Percentiles rank a stretch among this genome's conserved stretches.
These are phyloP conservation scores for Marmota flaviventris DNA, from an alignment of 2,113 vertebrate species.

Conservation along the genomic window DNA sequence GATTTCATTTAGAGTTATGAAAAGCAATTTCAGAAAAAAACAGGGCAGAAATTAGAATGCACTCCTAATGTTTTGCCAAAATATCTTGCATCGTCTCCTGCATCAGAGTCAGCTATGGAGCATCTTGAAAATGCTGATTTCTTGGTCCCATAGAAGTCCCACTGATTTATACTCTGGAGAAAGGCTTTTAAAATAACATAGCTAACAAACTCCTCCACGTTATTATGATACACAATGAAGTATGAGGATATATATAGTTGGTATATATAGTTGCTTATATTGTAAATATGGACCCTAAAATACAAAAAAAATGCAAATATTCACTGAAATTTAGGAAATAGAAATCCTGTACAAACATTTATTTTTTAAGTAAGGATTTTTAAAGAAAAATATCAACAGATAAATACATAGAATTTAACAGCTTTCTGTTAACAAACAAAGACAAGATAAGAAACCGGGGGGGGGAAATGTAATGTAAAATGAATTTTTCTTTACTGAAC, in stretches of 20 bases:
- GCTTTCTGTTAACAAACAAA: neutral
- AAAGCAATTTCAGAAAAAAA: conserved; percentile 26
- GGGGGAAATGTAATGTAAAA: neutral
- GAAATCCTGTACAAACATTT: neutral
- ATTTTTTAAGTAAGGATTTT: conserved; percentile 13
- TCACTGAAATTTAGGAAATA: conserved; percentile 44
- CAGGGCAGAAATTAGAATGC: neutral
- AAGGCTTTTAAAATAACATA: neutral
- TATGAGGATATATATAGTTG: neutral
- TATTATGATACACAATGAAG: neutral
- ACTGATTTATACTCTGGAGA: neutral
- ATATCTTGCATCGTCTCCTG: neutral
- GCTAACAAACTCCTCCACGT: conserved; percentile 9
- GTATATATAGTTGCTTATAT: neutral
- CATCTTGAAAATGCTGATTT: conserved; percentile 54
- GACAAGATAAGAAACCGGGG: neutral
- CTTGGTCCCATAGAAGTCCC: neutral
- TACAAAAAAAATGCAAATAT: conserved; percentile 35
- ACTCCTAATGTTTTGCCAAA: conserved; percentile 37
- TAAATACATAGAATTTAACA: neutral
- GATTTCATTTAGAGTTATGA: conserved; percentile 34
- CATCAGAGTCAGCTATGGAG: neutral
- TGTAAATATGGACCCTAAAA: neutral
- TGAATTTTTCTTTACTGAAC: neutral
- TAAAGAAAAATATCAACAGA: neutral